Base-by-base conservation (phyloP, 1,140 invertebrate genomes). In the Dendrolimus kikuchii region DNA sequence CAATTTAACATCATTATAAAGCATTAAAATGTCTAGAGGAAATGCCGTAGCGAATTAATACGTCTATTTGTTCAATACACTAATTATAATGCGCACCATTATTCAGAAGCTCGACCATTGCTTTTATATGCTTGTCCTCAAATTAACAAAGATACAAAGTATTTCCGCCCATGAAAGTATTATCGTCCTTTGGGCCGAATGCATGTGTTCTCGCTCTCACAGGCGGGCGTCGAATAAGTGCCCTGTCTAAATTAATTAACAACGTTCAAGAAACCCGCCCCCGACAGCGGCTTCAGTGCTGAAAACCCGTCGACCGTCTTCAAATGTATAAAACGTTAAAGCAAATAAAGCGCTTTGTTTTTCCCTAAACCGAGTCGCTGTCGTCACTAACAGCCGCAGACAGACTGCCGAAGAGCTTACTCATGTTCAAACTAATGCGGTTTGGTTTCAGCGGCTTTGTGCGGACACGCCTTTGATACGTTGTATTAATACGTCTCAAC, bases 381-480 rank as follows among this genome's bases (percentile, higher is more conserved):
- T 65, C 62, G 59, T 60, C 64, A 57, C 59, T 55, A 59, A 61
- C 63, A 62, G 56, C 55, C 66, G 60, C 56, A 68, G 23, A 23
- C 23, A 23, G 60, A 71, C 68, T 71, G 77, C 72, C 69, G 67
- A 75, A 83, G 74, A 83, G 80, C 80, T 81, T 80, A 83, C 73
- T 80, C 77, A 69, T 83, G 77, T 81, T 73, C 71, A 61, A 75
- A 75, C 73, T 77, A 80, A 79, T 75, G 71, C 63, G 71, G 64
- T 71, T 73, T 63, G 67, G 73, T 79, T 77, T 74, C 64, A 69
- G 64, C 71, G 65, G 66, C 70, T 79, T 71, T 73, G 60, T 66
- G 57, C 71, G 56, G 60, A 67, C 55, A 60, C 60, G 64, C 60
- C 63, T 64, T 66, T 70, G 71, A 69, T 71, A 72, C 62, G 55